Evolutionary conservation across 1,140 invertebrate species (phyloP), one percentile per base, ranked within the genome.

Genomic region (Ditylenchus dipsaci): DNA sequence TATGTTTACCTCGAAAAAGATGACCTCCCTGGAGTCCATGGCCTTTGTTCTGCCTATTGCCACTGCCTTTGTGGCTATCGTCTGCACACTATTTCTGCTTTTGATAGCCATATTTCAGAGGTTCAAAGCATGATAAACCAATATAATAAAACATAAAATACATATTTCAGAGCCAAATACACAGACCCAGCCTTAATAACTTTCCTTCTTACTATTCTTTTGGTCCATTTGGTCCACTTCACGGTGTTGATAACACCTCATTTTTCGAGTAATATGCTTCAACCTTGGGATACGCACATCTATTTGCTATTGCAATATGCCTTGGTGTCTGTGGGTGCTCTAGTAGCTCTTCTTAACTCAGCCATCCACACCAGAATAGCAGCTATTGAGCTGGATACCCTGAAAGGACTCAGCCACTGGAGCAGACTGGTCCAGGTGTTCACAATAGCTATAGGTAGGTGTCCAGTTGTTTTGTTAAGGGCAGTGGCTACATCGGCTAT

Each of bases 41-140:
- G 67, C 45, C 29, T 42, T 62, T 38, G 58, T 42, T 0, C 63
- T 76, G 9, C 69, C 71, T 19, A 73, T 74, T 21, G 47, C 59
- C 33, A 62, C 76, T 43, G 43, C 62, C 26, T 68, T 63, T 0
- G 42, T 69, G 33, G 53, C 57, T 33, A 43, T 69, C 17, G 29
- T 76, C n/a, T 67, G 30, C 29, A 60, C 43, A 17, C 21, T 76
- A 15, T 60, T 76, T 49, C 21, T 78, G 38, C 57, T 79, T 17
- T 47, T 65, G 15, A 61, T 75, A 29, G 29, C 19, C 13, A 0
- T 72, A 0, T 73, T 73, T 53, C 68, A 75, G n/a, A 65, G 43
- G 59, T 57, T 21, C 47, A 7, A n/a, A n/a, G n/a, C n/a, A n/a
- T n/a, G n/a, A n/a, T 13, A 7, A 5, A 33, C n/a, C 3, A 61